Evolutionary conservation across 2,797 vertebrate genomes (phyloP).

Genomic region (Chloroceryle amazona): DNA sequence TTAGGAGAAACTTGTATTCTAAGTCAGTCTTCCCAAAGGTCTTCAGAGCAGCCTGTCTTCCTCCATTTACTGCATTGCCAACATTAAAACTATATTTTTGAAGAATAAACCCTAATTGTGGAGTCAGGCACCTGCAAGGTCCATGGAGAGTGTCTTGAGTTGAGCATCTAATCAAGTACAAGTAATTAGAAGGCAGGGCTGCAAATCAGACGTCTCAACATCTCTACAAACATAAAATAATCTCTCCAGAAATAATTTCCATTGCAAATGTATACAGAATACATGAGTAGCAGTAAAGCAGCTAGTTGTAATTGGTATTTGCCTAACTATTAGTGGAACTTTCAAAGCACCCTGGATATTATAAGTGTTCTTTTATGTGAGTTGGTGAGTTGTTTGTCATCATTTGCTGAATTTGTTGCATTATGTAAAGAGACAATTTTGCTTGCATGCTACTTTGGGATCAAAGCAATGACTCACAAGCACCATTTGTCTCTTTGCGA

Average conservation of each 20-base stretch:
- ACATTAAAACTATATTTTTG: background rate
- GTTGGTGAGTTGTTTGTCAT: background rate
- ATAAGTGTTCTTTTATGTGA: background rate
- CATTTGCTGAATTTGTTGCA: conserved; percentile 11
- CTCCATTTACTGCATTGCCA: background rate
- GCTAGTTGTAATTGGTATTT: background rate
- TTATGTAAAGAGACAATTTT: conserved; percentile 32
- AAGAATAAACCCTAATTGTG: background rate
- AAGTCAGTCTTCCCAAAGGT: background rate
- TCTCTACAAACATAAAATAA: background rate
- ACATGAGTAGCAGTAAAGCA: background rate
- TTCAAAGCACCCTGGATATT: background rate
- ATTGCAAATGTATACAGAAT: background rate
- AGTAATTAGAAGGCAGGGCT: background rate
- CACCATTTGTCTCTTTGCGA: conserved; percentile 2
- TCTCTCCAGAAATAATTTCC: background rate
- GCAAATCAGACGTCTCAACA: background rate
- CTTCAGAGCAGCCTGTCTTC: background rate
- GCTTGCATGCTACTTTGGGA: conserved; percentile 17
- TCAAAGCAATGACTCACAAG: conserved; percentile 54
- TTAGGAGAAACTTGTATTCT: background rate
- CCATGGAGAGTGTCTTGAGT: background rate
- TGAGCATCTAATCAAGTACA: background rate
- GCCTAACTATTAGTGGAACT: background rate
- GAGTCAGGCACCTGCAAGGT: background rate